These are phyloP conservation scores for Meloidogyne floridensis DNA, from an alignment of 1,140 invertebrate species.

Conservation along the genomic window DNA sequence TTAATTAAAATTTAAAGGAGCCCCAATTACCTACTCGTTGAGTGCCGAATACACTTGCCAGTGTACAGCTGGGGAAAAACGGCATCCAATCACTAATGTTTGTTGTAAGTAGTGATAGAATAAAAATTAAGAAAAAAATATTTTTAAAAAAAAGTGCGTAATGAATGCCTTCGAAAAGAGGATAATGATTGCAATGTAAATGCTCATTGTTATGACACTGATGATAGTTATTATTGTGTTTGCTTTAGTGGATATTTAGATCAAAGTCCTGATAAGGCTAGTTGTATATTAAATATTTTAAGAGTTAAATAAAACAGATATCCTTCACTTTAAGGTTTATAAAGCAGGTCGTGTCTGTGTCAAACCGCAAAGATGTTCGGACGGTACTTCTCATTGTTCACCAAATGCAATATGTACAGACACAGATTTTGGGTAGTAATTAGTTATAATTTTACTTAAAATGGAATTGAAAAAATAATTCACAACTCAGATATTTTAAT, in stretches of 20 bases:
- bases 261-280: conserved; percentile 47
- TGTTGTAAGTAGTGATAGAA: conserved; percentile 50
- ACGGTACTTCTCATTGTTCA: conserved; percentile 61
- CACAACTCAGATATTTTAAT: too few species aligned
- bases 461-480: too few species aligned
- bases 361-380: conserved; percentile 55
- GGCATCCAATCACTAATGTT: conserved; percentile 61
- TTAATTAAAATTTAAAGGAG: not conserved
- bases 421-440: conserved; percentile 46
- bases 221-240: conserved; percentile 60
- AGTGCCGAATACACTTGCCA: conserved; percentile 62
- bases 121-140: not conserved
- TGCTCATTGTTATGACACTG: conserved; percentile 63
- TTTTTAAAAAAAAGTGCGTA: conserved; percentile 44
- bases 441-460: not conserved
- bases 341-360: conserved; percentile 59
- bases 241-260: conserved; percentile 60
- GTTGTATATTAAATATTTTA: too few species aligned
- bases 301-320: too few species aligned
- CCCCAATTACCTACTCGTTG: not conserved
- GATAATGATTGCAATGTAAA: conserved; percentile 58
- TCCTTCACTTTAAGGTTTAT: conserved; percentile 26
- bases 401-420: conserved; percentile 66
- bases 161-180: conserved; percentile 55
- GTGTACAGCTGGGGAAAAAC: conserved; percentile 51